A percentile compares a stretch with the other conserved stretches of the same genome.
These are phyloP conservation scores for Ptychochromis oligacanthus DNA, from an alignment of 2,113 vertebrate species.

Conservation along the genomic window DNA sequence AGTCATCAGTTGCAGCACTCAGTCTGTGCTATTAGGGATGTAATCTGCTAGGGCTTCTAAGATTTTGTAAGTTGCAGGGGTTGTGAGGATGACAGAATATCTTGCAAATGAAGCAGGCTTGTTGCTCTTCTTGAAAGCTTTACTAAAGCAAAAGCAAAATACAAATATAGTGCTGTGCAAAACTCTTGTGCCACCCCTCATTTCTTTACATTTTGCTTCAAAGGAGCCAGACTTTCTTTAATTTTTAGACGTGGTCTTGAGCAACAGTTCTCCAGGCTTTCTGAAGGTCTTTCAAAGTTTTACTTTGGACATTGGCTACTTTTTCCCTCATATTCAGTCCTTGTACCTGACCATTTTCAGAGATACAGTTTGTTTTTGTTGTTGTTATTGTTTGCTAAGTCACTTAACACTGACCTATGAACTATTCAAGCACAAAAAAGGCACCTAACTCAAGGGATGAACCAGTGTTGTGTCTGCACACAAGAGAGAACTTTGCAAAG, in stretches of 20 bases:
- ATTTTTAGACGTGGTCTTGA: neutral
- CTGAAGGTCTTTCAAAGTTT: neutral
- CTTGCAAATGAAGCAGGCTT: neutral
- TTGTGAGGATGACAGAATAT: neutral
- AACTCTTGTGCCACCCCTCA: neutral
- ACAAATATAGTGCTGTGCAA: neutral
- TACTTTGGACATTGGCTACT: neutral
- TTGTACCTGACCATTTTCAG: neutral
- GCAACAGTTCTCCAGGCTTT: neutral
- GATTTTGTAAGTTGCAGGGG: neutral
- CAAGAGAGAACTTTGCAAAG: neutral
- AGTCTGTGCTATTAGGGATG: neutral
- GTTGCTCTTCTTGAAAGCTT: neutral
- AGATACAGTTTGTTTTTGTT: neutral
- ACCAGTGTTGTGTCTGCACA: neutral
- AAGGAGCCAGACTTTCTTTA: neutral
- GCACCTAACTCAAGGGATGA: neutral
- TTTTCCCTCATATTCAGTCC: neutral
- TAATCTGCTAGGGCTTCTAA: neutral
- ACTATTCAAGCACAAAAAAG: neutral
- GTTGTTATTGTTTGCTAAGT: neutral
- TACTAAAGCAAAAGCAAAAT: neutral
- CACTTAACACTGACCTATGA: neutral
- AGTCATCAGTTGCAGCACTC: slow-evolving; percentile 3
- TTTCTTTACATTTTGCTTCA: neutral